Base-by-base conservation (phyloP, 2,888 invertebrate species). In the Chesias legatella region DNA sequence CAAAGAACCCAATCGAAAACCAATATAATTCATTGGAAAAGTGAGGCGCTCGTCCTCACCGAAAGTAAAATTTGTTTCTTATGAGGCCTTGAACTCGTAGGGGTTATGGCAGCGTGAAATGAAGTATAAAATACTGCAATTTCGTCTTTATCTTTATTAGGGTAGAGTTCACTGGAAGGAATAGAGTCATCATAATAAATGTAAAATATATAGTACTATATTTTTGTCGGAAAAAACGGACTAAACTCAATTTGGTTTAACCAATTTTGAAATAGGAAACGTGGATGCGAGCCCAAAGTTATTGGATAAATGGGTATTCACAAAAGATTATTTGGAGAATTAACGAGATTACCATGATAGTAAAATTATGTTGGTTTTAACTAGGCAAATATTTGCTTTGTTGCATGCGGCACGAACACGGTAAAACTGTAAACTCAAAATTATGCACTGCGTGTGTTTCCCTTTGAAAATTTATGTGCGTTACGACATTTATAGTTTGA, bases 81-180 rank as follows among this genome's bases (percentile, higher is more conserved):
- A 43, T 43, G 45, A 50, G 46, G 33, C 53, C 53, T 51, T 53
- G 53, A 53, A 48, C 51, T 38, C 27, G 10, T 21, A 30, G 29
- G 24, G 31, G 44, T 49, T 40, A 38, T 34, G 40, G 28, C 39
- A 3, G 38, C 21, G 47, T 47, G 44, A 45, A 52, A 52, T 53
- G 52, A 47, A 32, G 43, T 48, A 48, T 52, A 39, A 49, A 49
- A 41, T 43, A 43, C 42, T 47, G 47, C 44, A 49, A 44, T 53
- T 35, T 33, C 42, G 40, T 32, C 47, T 40, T 38, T 47, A 52
- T 50, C 52, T 49, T 44, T 49, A 46, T 47, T 22, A 41, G 26
- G 46, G 49, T 53, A 45, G 37, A 47, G 47, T 49, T 47, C 44
- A 43, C 41, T 44, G 33, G 25, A 45, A 41, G 31, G 26, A 31